Base-by-base conservation (phyloP, 2,888 invertebrate species). In the Diplazon laetatorius region DNA sequence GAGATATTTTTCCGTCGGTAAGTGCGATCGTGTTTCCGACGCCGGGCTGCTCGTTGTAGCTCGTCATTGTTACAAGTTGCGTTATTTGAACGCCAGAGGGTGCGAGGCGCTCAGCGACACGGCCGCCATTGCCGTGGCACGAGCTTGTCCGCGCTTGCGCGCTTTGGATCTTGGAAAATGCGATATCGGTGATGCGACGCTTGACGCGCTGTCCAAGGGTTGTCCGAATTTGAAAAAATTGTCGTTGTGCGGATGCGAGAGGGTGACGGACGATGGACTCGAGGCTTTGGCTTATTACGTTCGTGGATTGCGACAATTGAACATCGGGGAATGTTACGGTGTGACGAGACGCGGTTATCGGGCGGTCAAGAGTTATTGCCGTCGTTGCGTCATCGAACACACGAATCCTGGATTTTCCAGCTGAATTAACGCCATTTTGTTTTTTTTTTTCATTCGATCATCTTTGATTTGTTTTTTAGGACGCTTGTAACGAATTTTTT, bases 21-120 rank as follows among this genome's bases (percentile, higher is more conserved):
- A 98, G 91, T 98, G 98, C 92, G 97, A 97, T 82, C 95, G 96
- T 90, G 96, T 98, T 1, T 97, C 96, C 42, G 98, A 98, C 89
- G 97, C 97, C 0, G 98, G 98, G 0, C 93, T 98, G 1, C 94
- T 96, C 83, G 96, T 97, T 42, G 94, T 98, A 6, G 97, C 97
- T 0, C 93, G 96, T 44, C 94, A 97, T 72, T 98, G 98, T 89
- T 96, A 96, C 90, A 97, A 97, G 89, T 91, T 98, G 63, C 93
- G 97, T 22, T 98, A 98, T 91, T 92, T 98, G 71, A 98, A 98
- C 91, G 96, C 97, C 0, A 93, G 98, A 55, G 98, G 98, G 6
- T 98, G 98, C 87, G 97, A 98, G 83, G 97, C 97, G 0, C 95
- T 98, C 1, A 97, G 97, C n/a, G 98, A 98, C 89, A 97, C 97